Evolutionary conservation across 1,140 invertebrate species (phyloP).

Genomic region (Aplysia californica): DNA sequence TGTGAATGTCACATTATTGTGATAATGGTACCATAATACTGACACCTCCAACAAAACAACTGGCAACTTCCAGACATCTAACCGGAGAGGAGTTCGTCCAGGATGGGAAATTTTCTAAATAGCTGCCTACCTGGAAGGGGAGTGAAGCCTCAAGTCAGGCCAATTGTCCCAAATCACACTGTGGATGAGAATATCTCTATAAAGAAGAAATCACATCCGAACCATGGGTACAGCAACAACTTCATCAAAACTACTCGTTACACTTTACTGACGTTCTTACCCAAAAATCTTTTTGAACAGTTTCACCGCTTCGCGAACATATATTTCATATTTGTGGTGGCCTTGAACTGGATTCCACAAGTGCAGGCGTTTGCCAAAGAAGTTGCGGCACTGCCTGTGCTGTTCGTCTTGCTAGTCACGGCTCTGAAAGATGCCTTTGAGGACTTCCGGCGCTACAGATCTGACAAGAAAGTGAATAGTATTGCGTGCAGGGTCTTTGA

Average conservation of each 20-base stretch:
- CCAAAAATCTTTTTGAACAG: slow-evolving; percentile 97
- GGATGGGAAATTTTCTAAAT: slow-evolving; percentile 16
- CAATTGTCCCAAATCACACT: slow-evolving; percentile 62
- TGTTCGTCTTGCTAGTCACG: slow-evolving; percentile 93
- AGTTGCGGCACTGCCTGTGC: slow-evolving; percentile 84
- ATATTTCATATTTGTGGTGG: slow-evolving; percentile 97
- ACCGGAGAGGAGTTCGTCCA: not conserved
- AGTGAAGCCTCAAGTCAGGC: slow-evolving; percentile 48
- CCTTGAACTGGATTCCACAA: slow-evolving; percentile 92
- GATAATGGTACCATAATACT: not conserved
- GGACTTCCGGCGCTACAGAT: slow-evolving; percentile 87
- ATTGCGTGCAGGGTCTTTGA: slow-evolving; percentile 90
- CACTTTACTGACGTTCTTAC: slow-evolving; percentile 91
- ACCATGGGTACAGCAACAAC: slow-evolving; percentile 76
- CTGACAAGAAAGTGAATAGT: slow-evolving; percentile 95
- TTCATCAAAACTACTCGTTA: slow-evolving; percentile 88
- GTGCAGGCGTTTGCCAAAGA: slow-evolving; percentile 95
- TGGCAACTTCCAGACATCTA: not conserved
- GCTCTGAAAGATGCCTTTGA: slow-evolving; percentile 97
- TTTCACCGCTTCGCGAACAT: slow-evolving; percentile 98
- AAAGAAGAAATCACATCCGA: slow-evolving; percentile 82
- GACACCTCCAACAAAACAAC: not conserved
- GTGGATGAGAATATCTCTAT: slow-evolving; percentile 51
- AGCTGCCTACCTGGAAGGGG: slow-evolving; percentile 13
- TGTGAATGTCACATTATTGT: not conserved